phyloP scores from a whole-genome alignment of 2,888 invertebrate species.

The Therioaphis trifolii region DNA sequence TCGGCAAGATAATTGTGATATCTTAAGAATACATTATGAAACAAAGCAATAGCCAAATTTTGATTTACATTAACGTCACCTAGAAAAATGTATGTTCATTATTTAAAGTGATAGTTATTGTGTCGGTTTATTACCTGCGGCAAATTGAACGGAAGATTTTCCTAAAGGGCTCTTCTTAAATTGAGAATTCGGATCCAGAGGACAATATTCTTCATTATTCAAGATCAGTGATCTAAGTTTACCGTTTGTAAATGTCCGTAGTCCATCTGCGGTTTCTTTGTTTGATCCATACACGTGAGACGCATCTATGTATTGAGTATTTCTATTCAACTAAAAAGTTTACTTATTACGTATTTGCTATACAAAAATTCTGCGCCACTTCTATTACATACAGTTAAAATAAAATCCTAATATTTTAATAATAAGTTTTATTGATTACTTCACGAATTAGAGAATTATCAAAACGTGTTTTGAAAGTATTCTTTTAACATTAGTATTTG shows the following conservation, averaged over 20 bases:
- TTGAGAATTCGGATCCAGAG: slow-evolving; percentile 10
- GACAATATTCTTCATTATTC: slow-evolving; percentile 39
- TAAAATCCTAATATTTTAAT: too few relatives aligned
- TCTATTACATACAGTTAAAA: too few relatives aligned
- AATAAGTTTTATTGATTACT: too few relatives aligned
- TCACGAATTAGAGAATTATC: too few relatives aligned
- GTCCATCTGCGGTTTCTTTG: slow-evolving; percentile 7
- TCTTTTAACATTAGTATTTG: too few relatives aligned
- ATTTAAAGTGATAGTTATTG: not conserved
- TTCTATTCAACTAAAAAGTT: slow-evolving; percentile 33
- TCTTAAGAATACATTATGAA: slow-evolving; percentile 51
- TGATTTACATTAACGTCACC: slow-evolving; percentile 52
- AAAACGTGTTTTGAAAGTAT: too few relatives aligned
- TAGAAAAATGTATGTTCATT: slow-evolving; percentile 44
- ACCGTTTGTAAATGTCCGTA: slow-evolving; percentile 42
- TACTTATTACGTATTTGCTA: too few relatives aligned
- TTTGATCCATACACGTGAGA: slow-evolving; percentile 44
- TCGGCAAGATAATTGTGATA: slow-evolving; percentile 41
- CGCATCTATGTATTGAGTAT: slow-evolving; percentile 53
- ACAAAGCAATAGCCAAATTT: slow-evolving; percentile 50
- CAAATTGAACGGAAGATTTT: slow-evolving; percentile 35
- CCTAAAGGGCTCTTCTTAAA: slow-evolving; percentile 25
- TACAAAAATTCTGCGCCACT: too few relatives aligned
- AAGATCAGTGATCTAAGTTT: slow-evolving; percentile 23
- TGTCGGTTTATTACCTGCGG: slow-evolving; percentile 28